A percentile compares a stretch with the other conserved stretches of the same genome.
Evolutionary conservation across 2,888 invertebrate genomes (phyloP).

Genomic region (Rhagium mordax): DNA sequence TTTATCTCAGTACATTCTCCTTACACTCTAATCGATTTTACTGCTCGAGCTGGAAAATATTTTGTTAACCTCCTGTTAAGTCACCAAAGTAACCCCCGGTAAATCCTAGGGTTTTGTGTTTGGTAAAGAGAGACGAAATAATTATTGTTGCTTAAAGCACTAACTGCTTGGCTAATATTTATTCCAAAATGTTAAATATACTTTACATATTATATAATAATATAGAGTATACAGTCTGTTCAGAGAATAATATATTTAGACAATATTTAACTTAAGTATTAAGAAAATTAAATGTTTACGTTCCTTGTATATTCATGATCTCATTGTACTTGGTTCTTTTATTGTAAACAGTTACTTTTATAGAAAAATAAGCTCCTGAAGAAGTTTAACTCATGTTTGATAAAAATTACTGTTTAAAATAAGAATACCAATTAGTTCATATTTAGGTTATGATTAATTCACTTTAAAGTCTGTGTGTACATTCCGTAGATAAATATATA

Average conservation of each 20-base stretch:
- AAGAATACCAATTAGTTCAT: neutral
- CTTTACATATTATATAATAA: neutral
- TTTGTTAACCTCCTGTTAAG: too few relatives aligned
- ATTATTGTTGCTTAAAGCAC: neutral
- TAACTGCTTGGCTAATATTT: neutral
- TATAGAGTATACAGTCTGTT: conserved; percentile 12
- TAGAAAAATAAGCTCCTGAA: neutral
- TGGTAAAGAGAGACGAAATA: neutral
- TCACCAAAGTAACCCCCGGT: too few relatives aligned
- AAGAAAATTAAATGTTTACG: conserved; percentile 1
- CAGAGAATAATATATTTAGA: conserved; percentile 21
- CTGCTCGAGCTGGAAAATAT: too few relatives aligned
- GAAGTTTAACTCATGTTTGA: neutral
- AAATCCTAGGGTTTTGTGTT: too few relatives aligned
- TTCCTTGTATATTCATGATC: conserved; percentile 12
- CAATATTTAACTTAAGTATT: conserved; percentile 18
- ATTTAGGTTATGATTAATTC: conserved; percentile 10
- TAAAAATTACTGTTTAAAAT: neutral
- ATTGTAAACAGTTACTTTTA: neutral
- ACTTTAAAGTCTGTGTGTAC: conserved; percentile 42
- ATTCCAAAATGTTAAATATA: neutral
- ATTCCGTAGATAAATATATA: conserved; percentile 47
- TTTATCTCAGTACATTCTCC: too few relatives aligned
- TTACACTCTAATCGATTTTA: too few relatives aligned
- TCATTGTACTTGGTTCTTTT: conserved; percentile 7